Conservation (phyloP, 2,113 vertebrate species). For the Gallinago undulata region DNA sequence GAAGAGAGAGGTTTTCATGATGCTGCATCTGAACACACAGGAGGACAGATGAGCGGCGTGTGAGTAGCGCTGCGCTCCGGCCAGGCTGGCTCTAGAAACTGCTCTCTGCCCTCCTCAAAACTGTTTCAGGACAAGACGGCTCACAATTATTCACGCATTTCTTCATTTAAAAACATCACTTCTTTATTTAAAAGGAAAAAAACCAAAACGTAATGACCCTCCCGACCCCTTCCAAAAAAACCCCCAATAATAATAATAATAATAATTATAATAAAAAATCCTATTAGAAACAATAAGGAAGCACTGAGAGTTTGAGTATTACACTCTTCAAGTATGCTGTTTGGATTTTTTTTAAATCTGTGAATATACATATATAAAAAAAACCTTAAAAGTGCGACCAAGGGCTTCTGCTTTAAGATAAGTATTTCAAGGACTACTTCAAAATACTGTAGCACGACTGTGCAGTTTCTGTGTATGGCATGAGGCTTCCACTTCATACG, state of each 20-base stretch:
- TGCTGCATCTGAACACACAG: constrained; percentile 46
- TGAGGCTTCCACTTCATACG: constrained; percentile 45
- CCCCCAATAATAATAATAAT: constrained; percentile 74
- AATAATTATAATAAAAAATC: constrained; percentile 86
- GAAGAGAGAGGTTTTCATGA: constrained; percentile 18
- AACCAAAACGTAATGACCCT: constrained; percentile 63
- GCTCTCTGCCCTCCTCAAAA: constrained; percentile 60
- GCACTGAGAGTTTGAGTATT: constrained; percentile 96
- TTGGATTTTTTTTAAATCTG: constrained; percentile 74
- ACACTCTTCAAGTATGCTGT: constrained; percentile 98
- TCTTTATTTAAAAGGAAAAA: constrained; percentile 80
- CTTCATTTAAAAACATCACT: constrained; percentile 80
- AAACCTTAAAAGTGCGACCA: constrained; percentile 81
- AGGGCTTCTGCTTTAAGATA: constrained; percentile 73
- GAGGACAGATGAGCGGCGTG: constrained; percentile 37
- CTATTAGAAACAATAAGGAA: constrained; percentile 93
- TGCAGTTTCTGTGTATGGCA: constrained; percentile 61
- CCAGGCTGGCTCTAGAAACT: constrained; percentile 41
- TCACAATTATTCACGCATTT: constrained; percentile 77
- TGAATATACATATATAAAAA: constrained; percentile 77
- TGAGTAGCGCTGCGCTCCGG: background rate
- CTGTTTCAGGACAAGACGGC: constrained; percentile 65
- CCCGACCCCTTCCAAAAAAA: constrained; percentile 74
- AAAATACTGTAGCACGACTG: constrained; percentile 67
- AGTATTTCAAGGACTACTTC: constrained; percentile 72